Conservation (phyloP, 1,140 invertebrate genomes). For the Proales similis region DNA sequence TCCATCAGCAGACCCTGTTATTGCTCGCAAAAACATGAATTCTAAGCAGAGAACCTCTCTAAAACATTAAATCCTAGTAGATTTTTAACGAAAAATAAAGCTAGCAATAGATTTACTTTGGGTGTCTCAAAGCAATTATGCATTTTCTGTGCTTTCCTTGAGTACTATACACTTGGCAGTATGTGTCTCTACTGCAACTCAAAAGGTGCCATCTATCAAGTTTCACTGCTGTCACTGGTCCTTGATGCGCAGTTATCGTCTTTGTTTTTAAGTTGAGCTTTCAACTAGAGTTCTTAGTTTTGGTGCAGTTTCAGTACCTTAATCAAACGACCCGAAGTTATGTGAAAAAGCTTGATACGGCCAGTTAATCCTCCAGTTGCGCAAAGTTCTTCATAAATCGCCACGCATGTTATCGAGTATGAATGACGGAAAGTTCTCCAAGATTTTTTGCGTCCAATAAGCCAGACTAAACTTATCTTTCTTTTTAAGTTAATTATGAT, state of each 20-base stretch:
- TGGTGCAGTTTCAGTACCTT: constrained; percentile 46
- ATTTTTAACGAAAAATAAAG: neutral
- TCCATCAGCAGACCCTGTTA: constrained; percentile 52
- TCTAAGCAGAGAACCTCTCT: constrained; percentile 51
- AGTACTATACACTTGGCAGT: constrained; percentile 49
- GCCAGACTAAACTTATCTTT: too few relatives aligned
- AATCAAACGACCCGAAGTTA: constrained; percentile 45
- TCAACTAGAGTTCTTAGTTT: neutral
- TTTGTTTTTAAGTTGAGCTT: constrained; percentile 36
- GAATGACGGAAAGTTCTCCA: constrained; percentile 46
- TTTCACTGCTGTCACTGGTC: constrained; percentile 46
- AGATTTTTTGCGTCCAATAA: constrained; percentile 48
- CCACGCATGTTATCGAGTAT: constrained; percentile 45
- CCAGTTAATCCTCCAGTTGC: constrained; percentile 49
- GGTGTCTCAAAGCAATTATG: constrained; percentile 48
- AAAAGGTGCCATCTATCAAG: constrained; percentile 53
- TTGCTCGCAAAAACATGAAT: constrained; percentile 49
- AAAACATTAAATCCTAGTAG: neutral
- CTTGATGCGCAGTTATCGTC: constrained; percentile 48
- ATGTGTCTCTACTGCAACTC: constrained; percentile 49
- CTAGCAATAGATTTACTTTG: constrained; percentile 43
- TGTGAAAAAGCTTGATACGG: constrained; percentile 51
- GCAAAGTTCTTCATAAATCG: constrained; percentile 44
- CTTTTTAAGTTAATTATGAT: too few relatives aligned
- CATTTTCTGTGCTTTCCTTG: constrained; percentile 47